Percentiles rank a stretch among this genome's conserved stretches.
These are phyloP conservation scores for Rotaria socialis DNA, from an alignment of 2,888 invertebrate genomes.

Conservation along the genomic window DNA sequence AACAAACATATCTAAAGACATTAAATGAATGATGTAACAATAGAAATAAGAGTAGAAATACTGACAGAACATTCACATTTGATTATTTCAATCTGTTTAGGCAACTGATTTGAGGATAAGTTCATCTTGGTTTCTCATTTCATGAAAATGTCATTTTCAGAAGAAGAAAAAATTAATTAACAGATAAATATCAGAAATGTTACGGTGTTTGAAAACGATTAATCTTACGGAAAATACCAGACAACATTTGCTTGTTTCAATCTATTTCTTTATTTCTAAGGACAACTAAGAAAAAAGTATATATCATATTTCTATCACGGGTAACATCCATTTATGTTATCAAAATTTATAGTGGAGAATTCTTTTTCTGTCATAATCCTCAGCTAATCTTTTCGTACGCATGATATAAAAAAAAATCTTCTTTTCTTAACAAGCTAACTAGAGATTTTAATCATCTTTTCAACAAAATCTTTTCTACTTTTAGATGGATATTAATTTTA, in stretches of 20 bases:
- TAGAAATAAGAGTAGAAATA: not conserved
- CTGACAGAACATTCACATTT: not conserved
- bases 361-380: not conserved
- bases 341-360: not conserved
- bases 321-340: not conserved
- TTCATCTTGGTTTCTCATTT: not conserved
- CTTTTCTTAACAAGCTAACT: not conserved
- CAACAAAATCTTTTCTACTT: not conserved
- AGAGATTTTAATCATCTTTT: not conserved
- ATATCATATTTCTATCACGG: no score
- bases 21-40: not conserved
- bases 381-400: no score
- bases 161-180: not conserved
- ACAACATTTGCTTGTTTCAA: no score
- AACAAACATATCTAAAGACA: not conserved
- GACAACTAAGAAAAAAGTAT: no score
- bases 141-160: not conserved
- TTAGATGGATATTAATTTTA: not conserved
- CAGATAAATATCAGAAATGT: not conserved
- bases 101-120: not conserved
- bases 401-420: no score
- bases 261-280: no score
- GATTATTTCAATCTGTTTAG: not conserved
- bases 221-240: not conserved
- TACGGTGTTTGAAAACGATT: not conserved